A percentile compares a stretch with the other conserved stretches of the same genome.
Conservation (phyloP, 1,140 invertebrate genomes). For the Listronotus bonariensis region DNA sequence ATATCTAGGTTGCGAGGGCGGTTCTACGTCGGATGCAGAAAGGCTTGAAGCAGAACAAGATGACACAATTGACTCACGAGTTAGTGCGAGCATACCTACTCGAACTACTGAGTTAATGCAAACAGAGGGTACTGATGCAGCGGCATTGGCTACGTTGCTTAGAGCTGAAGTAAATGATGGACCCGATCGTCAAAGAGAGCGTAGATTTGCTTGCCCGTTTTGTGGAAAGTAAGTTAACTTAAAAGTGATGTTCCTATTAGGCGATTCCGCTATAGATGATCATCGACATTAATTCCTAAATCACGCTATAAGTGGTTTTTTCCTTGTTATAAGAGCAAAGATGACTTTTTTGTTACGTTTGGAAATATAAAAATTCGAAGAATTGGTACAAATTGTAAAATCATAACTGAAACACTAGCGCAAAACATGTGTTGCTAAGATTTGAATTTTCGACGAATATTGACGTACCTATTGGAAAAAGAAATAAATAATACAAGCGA, state of each 20-base stretch:
- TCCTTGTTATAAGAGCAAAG: background rate
- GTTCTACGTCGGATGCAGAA: conserved; percentile 49
- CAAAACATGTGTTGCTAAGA: too few species aligned
- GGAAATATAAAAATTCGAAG: too few species aligned
- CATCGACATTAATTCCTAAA: too few species aligned
- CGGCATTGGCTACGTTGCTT: conserved; percentile 46
- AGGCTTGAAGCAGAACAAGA: conserved; percentile 63
- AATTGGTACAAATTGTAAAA: too few species aligned
- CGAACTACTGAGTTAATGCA: conserved; percentile 47
- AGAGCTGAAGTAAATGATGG: conserved; percentile 66
- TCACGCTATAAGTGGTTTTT: conserved; percentile 4
- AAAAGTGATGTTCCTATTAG: background rate
- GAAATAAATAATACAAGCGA: too few species aligned
- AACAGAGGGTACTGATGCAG: conserved; percentile 35
- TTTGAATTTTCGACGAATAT: too few species aligned
- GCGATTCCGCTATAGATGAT: conserved; percentile 1
- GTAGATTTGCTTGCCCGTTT: conserved; percentile 80
- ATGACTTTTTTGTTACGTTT: too few species aligned
- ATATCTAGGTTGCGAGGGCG: conserved; percentile 42
- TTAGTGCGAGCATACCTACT: conserved; percentile 55
- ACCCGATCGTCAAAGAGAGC: conserved; percentile 67
- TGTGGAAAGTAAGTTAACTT: conserved; percentile 68
- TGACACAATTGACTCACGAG: conserved; percentile 68
- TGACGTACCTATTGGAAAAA: too few species aligned
- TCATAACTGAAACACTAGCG: too few species aligned